Evolutionary conservation across 2,113 vertebrate species (phyloP), one percentile per base, ranked within the genome.

Genomic region (Morone chrysops): DNA sequence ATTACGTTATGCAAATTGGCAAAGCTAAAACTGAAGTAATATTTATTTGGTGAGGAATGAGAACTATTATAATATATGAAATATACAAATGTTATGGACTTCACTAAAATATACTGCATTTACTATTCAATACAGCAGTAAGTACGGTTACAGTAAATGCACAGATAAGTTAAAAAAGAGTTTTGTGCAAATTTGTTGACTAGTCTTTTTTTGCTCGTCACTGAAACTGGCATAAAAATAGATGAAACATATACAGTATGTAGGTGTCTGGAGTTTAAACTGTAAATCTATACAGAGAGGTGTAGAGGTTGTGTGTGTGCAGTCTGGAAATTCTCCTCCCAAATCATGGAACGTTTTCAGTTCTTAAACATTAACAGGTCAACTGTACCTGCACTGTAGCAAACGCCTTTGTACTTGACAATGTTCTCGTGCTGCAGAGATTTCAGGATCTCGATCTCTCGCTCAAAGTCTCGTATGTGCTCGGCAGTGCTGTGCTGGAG

Each of bases 341-440:
- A 61, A 38, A 43, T 51, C 36, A 59, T n/a, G 16, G 25, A 59
- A 31, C 2, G 0, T 20, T 67, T 48, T 31, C 31, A 20, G 16
- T 18, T 51, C 7, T 47, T 16, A 12, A 47, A 20, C 11, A n/a
- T 53, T 20, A 12, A 4, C 22, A 54, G 8, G 8, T 38, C 10
- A 63, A 2, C 43, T 18, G 12, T 78, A 94, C 98, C 98, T 91
- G 97, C 97, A 31, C 97, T 99, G 93, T 99, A 99, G 91, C 97
- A 99, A 8, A 99, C 97, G 50, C 98, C 98, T 90, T 99, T 99
- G 92, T 99, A 99, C 82, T 97, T 98, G 78, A 99, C 98, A 40
- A 99, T 99, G 94, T 99, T 99, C 71, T 99, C 98, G 17, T 99
- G 98, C 78, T 98, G 98, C 43, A 99, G 93, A 50, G 98, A 99